Evolutionary conservation across 2,888 invertebrate genomes (phyloP), one percentile per base, ranked within the genome.

Genomic region (Subacronicta megacephala): DNA sequence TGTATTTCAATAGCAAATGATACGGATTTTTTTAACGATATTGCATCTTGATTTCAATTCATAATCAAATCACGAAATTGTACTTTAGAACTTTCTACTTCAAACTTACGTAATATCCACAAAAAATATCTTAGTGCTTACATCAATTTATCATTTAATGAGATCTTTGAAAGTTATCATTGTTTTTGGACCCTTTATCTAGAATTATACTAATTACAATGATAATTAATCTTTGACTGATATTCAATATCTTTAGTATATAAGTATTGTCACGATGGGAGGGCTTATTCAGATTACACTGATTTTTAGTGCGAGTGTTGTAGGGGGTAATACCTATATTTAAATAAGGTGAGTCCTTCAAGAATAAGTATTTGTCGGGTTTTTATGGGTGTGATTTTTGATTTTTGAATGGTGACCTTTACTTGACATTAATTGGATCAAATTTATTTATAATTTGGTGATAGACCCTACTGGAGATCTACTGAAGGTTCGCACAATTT

Each of bases 161-260:
- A 44, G 20, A 43, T 52, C 46, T 56, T 17, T 3, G 31, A 31
- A 36, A 29, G 50, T 68, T 51, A 70, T 63, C 62, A 5, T 45
- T 72, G 49, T 72, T 71, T 72, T 71, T 54, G 55, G 45, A 44
- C 29, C 33, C 4, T 47, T 67, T 75, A 83, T 83, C 82, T 16
- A 5, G 62, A 66, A 78, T 80, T 74, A 79, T 33, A 46, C 44
- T 68, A 67, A 72, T 71, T 75, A 75, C 53, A 57, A 44, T 49
- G 41, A 72, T 72, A 60, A 55, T 59, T 47, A 49, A 9, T 40
- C 35, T 7, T 57, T 62, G 49, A 60, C 60, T 43, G 66, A 53
- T 64, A 62, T 80, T 60, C 81, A n/a, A n/a, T 82, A 85, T 88
- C 83, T 49, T 3, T 51, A 20, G 57, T 84, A 85, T 87, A 87